Evolutionary conservation across 2,113 vertebrate species (phyloP).

Genomic region (Cyrtonyx montezumae): DNA sequence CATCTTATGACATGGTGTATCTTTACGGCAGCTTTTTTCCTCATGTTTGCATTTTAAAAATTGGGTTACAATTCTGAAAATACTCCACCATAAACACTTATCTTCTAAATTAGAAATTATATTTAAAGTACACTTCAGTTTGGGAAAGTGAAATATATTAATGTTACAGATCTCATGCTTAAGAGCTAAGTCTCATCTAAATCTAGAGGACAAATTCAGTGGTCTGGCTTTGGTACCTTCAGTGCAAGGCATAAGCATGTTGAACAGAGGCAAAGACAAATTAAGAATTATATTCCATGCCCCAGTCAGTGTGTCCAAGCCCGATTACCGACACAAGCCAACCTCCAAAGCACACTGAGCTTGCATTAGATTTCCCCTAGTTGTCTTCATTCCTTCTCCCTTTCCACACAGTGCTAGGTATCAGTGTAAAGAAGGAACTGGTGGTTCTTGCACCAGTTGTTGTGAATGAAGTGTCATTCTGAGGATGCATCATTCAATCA

Average conservation of each 20-base stretch:
- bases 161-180: neutral
- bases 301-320: neutral
- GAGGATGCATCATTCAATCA: neutral
- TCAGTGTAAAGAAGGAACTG: neutral
- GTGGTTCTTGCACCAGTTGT: accelerated
- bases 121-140: neutral
- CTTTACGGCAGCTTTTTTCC: neutral
- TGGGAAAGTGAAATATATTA: neutral
- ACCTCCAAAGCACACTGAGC: neutral
- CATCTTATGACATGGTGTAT: accelerated
- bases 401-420: neutral
- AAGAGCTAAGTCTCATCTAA: neutral
- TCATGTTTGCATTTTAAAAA: neutral
- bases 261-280: neutral
- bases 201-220: neutral
- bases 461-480: neutral
- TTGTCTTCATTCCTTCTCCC: neutral
- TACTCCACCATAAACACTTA: neutral
- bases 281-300: neutral
- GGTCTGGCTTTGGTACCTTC: neutral
- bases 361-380: neutral
- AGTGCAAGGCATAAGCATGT: neutral
- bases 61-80: neutral
- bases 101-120: neutral
- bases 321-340: neutral